Conservation (phyloP, 1,140 invertebrate genomes). For the Psix sp. region DNA sequence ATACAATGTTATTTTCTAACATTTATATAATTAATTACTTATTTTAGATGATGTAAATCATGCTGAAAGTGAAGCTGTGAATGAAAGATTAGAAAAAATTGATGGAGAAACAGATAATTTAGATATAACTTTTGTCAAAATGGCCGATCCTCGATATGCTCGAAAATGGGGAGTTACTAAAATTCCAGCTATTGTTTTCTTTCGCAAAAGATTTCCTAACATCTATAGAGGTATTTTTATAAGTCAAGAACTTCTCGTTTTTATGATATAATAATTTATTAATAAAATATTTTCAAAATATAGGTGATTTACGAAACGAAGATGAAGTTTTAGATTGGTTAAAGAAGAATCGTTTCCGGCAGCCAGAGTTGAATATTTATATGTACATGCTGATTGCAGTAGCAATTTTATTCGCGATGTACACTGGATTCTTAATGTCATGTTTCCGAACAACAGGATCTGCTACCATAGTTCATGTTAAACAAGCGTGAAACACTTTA, state of each 20-base stretch:
- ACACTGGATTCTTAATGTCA: conserved; percentile 93
- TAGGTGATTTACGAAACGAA: conserved; percentile 89
- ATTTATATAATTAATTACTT: background rate
- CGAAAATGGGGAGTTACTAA: conserved; percentile 97
- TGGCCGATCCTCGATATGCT: conserved; percentile 93
- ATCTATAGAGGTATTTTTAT: conserved; percentile 88
- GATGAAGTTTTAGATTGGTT: conserved; percentile 95
- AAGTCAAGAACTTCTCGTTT: background rate
- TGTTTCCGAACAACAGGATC: conserved; percentile 86
- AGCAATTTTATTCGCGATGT: conserved; percentile 89
- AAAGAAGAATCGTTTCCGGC: conserved; percentile 93
- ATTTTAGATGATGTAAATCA: conserved; percentile 86
- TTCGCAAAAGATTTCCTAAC: conserved; percentile 94
- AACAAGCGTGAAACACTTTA: conserved; percentile 80
- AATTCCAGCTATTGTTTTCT: conserved; percentile 93
- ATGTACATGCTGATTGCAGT: conserved; percentile 95
- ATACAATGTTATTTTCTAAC: too few species aligned
- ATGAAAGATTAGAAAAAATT: conserved; percentile 92
- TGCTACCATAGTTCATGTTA: conserved; percentile 79
- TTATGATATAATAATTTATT: conserved; percentile 2
- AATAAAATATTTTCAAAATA: conserved; percentile 7
- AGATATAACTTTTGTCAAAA: conserved; percentile 96
- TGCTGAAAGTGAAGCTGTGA: conserved; percentile 86
- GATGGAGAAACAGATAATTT: conserved; percentile 95
- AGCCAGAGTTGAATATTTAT: conserved; percentile 94